Base-by-base conservation (phyloP, 2,113 vertebrate species). In the Seriola aureovittata region DNA sequence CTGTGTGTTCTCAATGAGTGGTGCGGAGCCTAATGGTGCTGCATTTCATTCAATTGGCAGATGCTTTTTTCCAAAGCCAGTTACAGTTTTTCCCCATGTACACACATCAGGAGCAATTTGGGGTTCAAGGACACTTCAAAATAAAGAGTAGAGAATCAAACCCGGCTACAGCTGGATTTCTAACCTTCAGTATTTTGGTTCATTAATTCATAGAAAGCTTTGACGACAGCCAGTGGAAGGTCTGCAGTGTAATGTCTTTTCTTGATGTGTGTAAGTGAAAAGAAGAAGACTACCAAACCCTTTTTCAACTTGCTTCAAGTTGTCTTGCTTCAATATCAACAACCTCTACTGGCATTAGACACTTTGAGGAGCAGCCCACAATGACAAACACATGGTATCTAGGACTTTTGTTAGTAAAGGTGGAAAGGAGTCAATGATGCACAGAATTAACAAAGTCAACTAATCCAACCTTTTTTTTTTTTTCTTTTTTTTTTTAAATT, bases 41-140 rank as follows among this genome's bases (percentile, higher is more conserved):
- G 83, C 76, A 90, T 76, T 82, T 91, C 81, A 90, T 88, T 85
- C 40, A 67, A 76, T 9, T 86, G 88, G 79, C 88, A 89, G 67
- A 80, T 6, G 12, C 68, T 69, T 40, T 79, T 42, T 74, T 86
- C 25, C 69, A 71, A 78, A 75, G 64, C 3, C 9, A 78, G 67
- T 63, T 46, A 19, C n/a, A 52, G 44, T 54, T 55, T 32, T 5
- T 11, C 44, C 12, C 4, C 36, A 25, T 21, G 9, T 9, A 50
- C 38, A 63, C 73, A 71, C 58, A 65, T 5, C 54, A 63, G 25
- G 17, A 68, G 64, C 4, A 67, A 66, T 64, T 42, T 65, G 23
- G 8, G 11, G 46, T 52, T 80, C 73, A 88, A 90, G 84, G 86
- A 79, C 84, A 71, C 57, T 59, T 71, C 46, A 54, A 52, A 25